These are phyloP conservation scores for Marasmarcha lunaedactyla DNA, from an alignment of 2,888 invertebrate genomes.

Conservation along the genomic window DNA sequence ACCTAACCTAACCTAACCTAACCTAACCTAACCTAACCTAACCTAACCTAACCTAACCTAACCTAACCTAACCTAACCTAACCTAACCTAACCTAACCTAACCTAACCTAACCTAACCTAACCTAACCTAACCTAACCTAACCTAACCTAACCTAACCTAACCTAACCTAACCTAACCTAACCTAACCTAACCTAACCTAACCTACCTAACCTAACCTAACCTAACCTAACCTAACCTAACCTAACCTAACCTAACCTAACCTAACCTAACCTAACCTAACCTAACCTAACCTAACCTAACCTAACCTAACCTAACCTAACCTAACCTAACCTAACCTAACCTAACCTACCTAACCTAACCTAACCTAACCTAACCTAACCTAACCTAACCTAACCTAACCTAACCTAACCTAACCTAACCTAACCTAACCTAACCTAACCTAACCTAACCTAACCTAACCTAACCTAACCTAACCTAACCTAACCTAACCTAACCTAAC, in stretches of 20 bases:
- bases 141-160: slow-evolving; percentile 14
- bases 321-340: slow-evolving; percentile 5
- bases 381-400: slow-evolving; percentile 12
- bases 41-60: slow-evolving; percentile 13
- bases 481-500: slow-evolving; percentile 12
- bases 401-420: slow-evolving; percentile 15
- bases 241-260: slow-evolving; percentile 13
- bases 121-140: slow-evolving; percentile 12
- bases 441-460: slow-evolving; percentile 15
- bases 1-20: slow-evolving; percentile 6
- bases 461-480: slow-evolving; percentile 14
- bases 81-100: slow-evolving; percentile 11
- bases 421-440: slow-evolving; percentile 14
- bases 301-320: slow-evolving; percentile 8
- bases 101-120: slow-evolving; percentile 14
- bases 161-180: slow-evolving; percentile 13
- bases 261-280: slow-evolving; percentile 11
- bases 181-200: slow-evolving; percentile 10
- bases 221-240: slow-evolving; percentile 12
- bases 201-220: slow-evolving; percentile 11
- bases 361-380: slow-evolving; percentile 10
- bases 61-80: slow-evolving; percentile 16
- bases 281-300: slow-evolving; percentile 9
- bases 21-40: slow-evolving; percentile 10
- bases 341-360: slow-evolving; percentile 1